These are phyloP conservation scores for Sciaenops ocellatus DNA, from an alignment of 2,797 vertebrate species.

Conservation along the genomic window DNA sequence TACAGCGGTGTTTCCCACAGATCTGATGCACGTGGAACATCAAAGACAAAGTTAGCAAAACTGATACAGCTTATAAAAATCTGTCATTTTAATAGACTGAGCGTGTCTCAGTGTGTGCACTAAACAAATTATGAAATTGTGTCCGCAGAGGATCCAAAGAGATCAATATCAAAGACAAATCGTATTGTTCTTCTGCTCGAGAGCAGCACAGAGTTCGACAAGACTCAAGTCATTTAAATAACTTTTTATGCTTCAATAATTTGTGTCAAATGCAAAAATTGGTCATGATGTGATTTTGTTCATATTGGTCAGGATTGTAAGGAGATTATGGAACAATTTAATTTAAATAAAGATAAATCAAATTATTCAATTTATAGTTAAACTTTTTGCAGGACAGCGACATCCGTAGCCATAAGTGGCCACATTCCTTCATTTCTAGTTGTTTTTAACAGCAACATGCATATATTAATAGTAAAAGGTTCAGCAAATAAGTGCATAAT, in stretches of 20 bases:
- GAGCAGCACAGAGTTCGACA: not conserved
- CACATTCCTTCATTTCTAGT: too few species aligned
- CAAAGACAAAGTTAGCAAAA: conserved; percentile 27
- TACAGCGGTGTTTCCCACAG: conserved; percentile 35
- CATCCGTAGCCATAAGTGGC: too few species aligned
- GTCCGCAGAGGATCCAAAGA: conserved; percentile 11
- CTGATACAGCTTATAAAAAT: conserved; percentile 45
- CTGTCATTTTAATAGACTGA: conserved; percentile 6
- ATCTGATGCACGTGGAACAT: conserved; percentile 25
- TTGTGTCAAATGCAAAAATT: not conserved
- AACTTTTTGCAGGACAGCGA: too few species aligned
- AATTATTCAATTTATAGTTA: too few species aligned
- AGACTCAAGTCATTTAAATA: not conserved
- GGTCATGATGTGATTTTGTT: not conserved
- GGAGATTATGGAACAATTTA: not conserved
- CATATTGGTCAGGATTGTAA: not conserved
- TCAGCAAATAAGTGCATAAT: too few species aligned
- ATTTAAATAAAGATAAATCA: too few species aligned
- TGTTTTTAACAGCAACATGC: too few species aligned
- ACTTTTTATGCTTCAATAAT: not conserved
- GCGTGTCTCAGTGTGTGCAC: not conserved
- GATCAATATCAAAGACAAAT: conserved; percentile 20
- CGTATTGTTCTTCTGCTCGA: conserved; percentile 2
- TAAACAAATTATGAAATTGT: conserved; percentile 2
- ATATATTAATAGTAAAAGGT: too few species aligned